Evolutionary conservation across 2,888 invertebrate genomes (phyloP).

Genomic region (Linyphia triangularis): DNA sequence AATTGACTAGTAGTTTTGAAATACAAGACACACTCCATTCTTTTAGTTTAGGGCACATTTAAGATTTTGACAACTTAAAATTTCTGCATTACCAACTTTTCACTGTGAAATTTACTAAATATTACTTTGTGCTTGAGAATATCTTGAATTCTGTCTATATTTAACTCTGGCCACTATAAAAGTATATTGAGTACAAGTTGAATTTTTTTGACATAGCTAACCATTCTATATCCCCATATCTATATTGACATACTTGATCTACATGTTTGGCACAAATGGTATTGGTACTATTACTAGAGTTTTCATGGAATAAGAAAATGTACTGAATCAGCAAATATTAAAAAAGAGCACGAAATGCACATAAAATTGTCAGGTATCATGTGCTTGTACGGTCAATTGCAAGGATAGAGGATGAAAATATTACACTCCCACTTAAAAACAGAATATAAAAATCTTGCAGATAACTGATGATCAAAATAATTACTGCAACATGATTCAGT

Average conservation of each 20-base stretch:
- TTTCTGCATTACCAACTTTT: neutral
- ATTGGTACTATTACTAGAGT: neutral
- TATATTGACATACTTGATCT: neutral
- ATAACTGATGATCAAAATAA: constrained; percentile 46
- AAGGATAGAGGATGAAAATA: constrained; percentile 30
- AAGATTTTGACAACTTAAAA: neutral
- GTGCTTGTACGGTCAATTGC: constrained; percentile 59
- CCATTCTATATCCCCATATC: neutral
- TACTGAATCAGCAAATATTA: neutral
- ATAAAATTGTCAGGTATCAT: constrained; percentile 62
- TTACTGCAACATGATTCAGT: constrained; percentile 6
- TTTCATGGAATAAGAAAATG: neutral
- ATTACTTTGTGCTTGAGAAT: neutral
- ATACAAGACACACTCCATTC: neutral
- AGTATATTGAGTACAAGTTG: neutral
- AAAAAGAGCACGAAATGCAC: constrained; percentile 32
- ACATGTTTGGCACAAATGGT: neutral
- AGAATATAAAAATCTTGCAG: constrained; percentile 18
- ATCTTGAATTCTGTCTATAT: neutral
- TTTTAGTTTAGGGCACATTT: neutral
- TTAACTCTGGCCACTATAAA: neutral
- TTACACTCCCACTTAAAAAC: constrained; percentile 9
- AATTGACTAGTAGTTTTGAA: constrained; percentile 10
- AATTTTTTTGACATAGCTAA: neutral
- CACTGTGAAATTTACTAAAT: neutral